Percentiles rank a stretch among this genome's conserved stretches.
These are phyloP conservation scores for Lethenteron reissneri DNA, from an alignment of 2,113 vertebrate species.

Conservation along the genomic window DNA sequence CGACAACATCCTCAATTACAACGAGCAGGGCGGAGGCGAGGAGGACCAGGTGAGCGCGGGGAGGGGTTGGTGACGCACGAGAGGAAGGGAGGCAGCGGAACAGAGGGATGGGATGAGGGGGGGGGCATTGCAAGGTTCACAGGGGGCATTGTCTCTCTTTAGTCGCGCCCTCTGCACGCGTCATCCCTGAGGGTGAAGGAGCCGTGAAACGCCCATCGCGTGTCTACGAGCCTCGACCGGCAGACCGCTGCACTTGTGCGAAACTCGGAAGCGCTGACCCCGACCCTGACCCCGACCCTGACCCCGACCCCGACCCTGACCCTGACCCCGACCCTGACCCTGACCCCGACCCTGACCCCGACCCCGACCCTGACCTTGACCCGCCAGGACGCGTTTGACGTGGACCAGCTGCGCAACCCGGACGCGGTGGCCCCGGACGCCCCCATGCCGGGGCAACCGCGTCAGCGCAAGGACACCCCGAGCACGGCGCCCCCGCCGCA, in stretches of 20 bases:
- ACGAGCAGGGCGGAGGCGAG: slow-evolving; percentile 83
- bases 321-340: too few relatives aligned
- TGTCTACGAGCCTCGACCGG: too few relatives aligned
- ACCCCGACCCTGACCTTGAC: too few relatives aligned
- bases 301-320: too few relatives aligned
- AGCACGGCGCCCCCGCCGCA: slow-evolving; percentile 26
- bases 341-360: too few relatives aligned
- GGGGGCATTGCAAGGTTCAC: not conserved
- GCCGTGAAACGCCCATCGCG: too few relatives aligned
- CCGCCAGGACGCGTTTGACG: slow-evolving; percentile 56
- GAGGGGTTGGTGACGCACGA: not conserved
- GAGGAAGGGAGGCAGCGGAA: slow-evolving; percentile 1
- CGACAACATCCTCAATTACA: slow-evolving; percentile 73
- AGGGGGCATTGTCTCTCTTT: too few relatives aligned
- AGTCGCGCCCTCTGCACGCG: too few relatives aligned
- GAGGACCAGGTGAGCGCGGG: slow-evolving; percentile 55
- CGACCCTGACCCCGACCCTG: too few relatives aligned
- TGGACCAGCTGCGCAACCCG: slow-evolving; percentile 60
- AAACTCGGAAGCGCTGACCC: too few relatives aligned
- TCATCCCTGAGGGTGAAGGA: too few relatives aligned
- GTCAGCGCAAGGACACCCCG: slow-evolving; percentile 38
- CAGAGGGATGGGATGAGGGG: not conserved
- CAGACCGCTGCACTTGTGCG: too few relatives aligned
- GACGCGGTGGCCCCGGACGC: slow-evolving; percentile 18
- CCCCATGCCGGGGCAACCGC: slow-evolving; percentile 28